A percentile compares a stretch with the other conserved stretches of the same genome.
phyloP scores from a whole-genome alignment of 2,888 invertebrate species.

The Ectemnius lituratus region DNA sequence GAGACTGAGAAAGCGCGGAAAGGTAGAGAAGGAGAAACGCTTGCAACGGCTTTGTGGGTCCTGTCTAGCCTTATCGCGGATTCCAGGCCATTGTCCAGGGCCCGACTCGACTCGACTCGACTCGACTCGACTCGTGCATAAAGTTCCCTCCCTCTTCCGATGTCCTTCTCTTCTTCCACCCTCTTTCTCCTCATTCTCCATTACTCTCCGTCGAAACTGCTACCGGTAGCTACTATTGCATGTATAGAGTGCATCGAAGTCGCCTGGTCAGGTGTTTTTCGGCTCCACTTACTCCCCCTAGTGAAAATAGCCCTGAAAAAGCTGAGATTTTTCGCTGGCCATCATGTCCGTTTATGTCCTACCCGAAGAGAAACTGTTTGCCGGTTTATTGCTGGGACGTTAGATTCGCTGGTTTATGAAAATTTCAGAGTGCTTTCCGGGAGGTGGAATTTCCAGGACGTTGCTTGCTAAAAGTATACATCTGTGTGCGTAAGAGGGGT shows the following conservation, averaged over 20 bases:
- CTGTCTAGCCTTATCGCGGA: conserved; percentile 71
- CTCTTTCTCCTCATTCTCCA: background rate
- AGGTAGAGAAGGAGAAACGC: conserved; percentile 13
- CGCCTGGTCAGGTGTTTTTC: conserved; percentile 4
- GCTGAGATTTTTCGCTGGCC: background rate
- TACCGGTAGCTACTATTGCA: conserved; percentile 1
- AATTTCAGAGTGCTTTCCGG: too few species aligned
- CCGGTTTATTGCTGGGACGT: too few species aligned
- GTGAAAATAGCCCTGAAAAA: conserved; percentile 17
- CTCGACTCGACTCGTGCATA: conserved; percentile 52
- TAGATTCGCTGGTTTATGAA: too few species aligned
- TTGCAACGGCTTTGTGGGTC: conserved; percentile 60
- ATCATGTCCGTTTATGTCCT: too few species aligned
- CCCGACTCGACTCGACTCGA: conserved; percentile 45
- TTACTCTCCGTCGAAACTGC: background rate
- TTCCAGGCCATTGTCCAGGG: conserved; percentile 73
- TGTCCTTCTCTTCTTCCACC: conserved; percentile 6
- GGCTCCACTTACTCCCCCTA: conserved; percentile 7
- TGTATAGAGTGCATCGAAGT: background rate
- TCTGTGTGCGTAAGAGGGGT: too few species aligned
- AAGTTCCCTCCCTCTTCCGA: conserved; percentile 32
- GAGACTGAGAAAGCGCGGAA: background rate
- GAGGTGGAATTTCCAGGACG: too few species aligned
- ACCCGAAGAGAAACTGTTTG: too few species aligned
- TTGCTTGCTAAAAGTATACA: too few species aligned